Evolutionary conservation across 1,140 invertebrate species (phyloP).

Genomic region (Papilio xuthus): DNA sequence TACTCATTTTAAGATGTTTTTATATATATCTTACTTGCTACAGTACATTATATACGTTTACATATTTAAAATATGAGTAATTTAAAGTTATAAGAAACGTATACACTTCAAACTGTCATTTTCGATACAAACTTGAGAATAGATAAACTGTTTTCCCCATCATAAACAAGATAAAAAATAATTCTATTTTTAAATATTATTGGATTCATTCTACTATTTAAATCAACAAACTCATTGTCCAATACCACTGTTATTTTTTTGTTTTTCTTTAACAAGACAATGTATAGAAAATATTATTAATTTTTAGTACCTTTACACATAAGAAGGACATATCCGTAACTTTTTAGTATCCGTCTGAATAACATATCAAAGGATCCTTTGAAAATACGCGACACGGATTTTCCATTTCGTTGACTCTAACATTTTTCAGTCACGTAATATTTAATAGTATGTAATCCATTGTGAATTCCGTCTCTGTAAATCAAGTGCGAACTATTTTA

Average conservation of each 20-base stretch:
- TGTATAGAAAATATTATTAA: background rate
- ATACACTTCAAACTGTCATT: too few species aligned
- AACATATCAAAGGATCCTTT: conserved; percentile 14
- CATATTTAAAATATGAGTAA: too few species aligned
- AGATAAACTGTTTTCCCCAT: too few species aligned
- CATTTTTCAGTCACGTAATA: conserved; percentile 12
- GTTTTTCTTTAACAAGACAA: too few species aligned
- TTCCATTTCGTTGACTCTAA: conserved; percentile 32
- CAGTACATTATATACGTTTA: background rate
- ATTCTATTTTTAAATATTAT: too few species aligned
- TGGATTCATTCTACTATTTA: too few species aligned
- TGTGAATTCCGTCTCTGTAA: background rate
- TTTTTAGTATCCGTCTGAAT: background rate
- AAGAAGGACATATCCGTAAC: background rate
- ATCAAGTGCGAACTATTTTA: background rate
- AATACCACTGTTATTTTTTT: too few species aligned
- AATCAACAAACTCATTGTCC: too few species aligned
- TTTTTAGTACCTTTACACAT: background rate
- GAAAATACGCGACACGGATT: conserved; percentile 13
- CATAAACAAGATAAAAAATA: too few species aligned
- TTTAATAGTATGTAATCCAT: conserved; percentile 15
- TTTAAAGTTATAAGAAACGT: too few species aligned
- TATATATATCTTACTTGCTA: background rate
- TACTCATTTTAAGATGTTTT: conserved; percentile 11
- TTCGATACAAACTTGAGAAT: too few species aligned